Percentiles rank a stretch among this genome's conserved stretches.
phyloP scores from a whole-genome alignment of 2,113 vertebrate species.

The Sterrhoptilus dennistouni region DNA sequence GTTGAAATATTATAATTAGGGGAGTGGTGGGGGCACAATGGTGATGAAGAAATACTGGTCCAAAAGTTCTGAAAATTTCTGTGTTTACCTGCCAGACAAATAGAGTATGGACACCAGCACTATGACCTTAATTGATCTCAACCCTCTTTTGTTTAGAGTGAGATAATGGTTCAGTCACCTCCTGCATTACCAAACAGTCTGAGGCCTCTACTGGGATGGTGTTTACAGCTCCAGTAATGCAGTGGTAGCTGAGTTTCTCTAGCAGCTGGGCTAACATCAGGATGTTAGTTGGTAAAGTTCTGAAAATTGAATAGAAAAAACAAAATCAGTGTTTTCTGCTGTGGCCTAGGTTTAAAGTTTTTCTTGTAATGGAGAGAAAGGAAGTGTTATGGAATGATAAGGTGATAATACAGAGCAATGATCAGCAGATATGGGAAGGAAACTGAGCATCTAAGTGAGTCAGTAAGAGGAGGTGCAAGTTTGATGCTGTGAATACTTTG shows the following conservation, averaged over 20 bases:
- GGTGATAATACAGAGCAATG: not conserved
- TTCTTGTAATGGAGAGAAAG: not conserved
- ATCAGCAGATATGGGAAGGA: not conserved
- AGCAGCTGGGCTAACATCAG: not conserved
- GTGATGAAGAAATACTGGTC: not conserved
- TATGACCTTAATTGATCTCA: not conserved
- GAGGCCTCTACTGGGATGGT: rapidly evolving
- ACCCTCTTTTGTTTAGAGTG: not conserved
- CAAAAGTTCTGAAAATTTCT: not conserved
- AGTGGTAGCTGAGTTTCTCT: not conserved
- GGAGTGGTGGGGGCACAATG: rapidly evolving
- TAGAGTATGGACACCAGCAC: not conserved
- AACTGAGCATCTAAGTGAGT: not conserved
- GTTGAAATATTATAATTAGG: not conserved
- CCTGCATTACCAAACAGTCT: not conserved
- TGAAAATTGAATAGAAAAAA: not conserved
- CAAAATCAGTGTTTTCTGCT: not conserved
- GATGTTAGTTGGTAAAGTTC: not conserved
- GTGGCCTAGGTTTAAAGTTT: not conserved
- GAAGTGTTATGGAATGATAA: not conserved
- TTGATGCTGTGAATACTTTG: not conserved
- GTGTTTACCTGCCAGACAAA: not conserved
- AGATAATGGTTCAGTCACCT: not conserved
- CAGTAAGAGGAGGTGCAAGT: not conserved
- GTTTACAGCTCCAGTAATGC: not conserved